Conservation (phyloP, 2,113 vertebrate species). For the Myotis davidii region DNA sequence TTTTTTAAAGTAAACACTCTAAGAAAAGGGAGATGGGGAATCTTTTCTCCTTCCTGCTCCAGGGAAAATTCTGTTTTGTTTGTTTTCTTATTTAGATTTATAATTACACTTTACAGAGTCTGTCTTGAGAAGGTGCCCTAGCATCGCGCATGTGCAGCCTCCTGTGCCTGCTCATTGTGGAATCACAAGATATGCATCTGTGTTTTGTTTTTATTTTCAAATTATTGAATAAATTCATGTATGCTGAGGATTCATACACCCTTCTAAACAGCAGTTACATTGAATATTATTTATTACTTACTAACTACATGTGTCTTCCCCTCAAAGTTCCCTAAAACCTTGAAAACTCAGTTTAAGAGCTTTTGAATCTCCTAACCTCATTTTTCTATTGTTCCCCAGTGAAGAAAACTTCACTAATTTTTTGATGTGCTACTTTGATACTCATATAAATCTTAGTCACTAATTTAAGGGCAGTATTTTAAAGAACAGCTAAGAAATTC, state of each 20-base stretch:
- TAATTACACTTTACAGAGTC: neutral
- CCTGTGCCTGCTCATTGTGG: neutral
- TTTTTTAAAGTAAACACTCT: neutral
- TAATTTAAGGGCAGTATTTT: neutral
- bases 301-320: neutral
- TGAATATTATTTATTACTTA: neutral
- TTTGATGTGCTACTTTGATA: neutral
- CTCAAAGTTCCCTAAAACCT: neutral
- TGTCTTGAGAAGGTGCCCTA: neutral
- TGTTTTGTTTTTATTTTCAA: neutral
- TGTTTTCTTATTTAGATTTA: neutral
- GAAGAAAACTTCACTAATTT: neutral
- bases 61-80: neutral
- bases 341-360: neutral
- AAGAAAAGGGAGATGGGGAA: neutral
- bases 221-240: neutral
- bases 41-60: neutral
- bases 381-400: neutral
- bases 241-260: neutral
- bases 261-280: neutral
- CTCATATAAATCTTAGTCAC: neutral
- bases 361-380: neutral
- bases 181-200: neutral
- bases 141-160: neutral
- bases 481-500: neutral